Percentiles rank a stretch among this genome's conserved stretches.
Conservation (phyloP, 1,140 invertebrate species). For the Ridgeia piscesae region DNA sequence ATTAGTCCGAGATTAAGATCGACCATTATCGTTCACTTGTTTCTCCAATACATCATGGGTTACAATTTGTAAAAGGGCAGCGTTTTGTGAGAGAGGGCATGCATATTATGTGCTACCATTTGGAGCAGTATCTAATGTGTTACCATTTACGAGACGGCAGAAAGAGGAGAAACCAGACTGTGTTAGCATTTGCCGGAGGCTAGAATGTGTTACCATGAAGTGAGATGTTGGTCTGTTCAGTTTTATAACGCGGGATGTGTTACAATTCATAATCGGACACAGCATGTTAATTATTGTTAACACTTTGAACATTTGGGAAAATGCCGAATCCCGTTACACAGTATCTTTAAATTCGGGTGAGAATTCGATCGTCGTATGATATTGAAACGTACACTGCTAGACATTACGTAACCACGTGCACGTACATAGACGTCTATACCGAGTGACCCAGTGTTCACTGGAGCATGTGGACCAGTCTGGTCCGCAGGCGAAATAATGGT, state of each 20-base stretch:
- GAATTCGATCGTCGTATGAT: background rate
- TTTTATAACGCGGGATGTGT: background rate
- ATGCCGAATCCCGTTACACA: background rate
- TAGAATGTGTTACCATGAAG: background rate
- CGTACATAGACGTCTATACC: too few species aligned
- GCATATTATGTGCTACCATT: too few species aligned
- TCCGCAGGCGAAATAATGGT: background rate
- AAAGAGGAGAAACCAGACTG: too few species aligned
- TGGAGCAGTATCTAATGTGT: too few species aligned
- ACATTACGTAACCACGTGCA: background rate
- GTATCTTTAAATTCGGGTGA: too few species aligned
- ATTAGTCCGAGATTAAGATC: too few species aligned
- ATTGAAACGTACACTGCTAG: background rate
- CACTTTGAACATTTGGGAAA: background rate
- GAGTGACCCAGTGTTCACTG: background rate
- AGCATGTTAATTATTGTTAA: background rate
- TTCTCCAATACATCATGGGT: background rate
- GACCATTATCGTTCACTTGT: background rate
- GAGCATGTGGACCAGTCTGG: background rate
- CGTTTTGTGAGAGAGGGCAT: too few species aligned
- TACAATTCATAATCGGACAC: background rate
- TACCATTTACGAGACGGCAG: background rate
- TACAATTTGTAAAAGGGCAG: background rate
- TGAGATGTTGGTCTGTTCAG: too few species aligned
- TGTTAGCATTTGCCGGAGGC: background rate